Evolutionary conservation across 2,888 invertebrate genomes (phyloP).

Genomic region (Chaitophorus viminalis): DNA sequence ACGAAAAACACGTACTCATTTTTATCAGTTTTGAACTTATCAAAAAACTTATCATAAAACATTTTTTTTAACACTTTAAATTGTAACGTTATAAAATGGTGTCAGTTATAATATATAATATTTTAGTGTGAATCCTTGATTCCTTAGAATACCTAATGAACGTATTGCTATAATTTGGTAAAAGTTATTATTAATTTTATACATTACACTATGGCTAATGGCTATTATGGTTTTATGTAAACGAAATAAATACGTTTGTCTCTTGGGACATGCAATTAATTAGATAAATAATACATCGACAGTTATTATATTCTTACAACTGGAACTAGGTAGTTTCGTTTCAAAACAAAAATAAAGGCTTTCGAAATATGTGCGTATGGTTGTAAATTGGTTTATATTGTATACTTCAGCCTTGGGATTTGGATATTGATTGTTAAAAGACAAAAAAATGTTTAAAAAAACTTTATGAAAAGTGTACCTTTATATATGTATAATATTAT

Average conservation of each 20-base stretch:
- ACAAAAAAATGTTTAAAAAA: neutral
- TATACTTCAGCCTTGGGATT: neutral
- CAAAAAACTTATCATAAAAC: no score
- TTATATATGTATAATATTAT: neutral
- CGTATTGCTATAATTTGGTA: neutral
- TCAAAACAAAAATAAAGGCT: neutral
- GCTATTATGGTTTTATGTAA: neutral
- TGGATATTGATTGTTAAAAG: neutral
- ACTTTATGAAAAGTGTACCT: neutral
- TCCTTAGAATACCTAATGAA: neutral
- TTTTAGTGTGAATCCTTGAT: neutral
- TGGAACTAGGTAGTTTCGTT: no score
- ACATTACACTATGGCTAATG: neutral
- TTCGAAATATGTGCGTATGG: neutral
- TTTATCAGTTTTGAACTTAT: no score
- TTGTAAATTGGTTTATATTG: neutral
- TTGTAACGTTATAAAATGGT: no score
- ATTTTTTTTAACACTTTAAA: no score
- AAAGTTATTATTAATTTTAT: neutral
- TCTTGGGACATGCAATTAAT: neutral
- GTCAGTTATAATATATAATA: no score
- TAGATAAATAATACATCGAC: neutral
- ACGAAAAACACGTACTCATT: no score
- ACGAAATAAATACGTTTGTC: neutral
- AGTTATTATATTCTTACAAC: neutral